Evolutionary conservation across 2,797 vertebrate species (phyloP).

Genomic region (Sebastes cheni): DNA sequence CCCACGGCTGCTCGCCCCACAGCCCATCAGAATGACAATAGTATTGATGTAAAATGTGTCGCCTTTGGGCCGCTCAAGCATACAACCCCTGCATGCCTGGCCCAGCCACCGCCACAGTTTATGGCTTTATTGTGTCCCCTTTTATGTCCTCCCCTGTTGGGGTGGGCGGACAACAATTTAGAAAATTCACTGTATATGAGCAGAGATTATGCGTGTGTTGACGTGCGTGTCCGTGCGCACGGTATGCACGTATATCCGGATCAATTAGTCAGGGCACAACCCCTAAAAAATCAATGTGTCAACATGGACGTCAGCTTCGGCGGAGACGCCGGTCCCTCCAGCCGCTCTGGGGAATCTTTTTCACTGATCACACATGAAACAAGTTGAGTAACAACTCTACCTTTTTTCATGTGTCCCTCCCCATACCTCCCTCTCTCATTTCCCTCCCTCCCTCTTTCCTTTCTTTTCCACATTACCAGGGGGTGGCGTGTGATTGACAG

Average conservation of each 20-base stretch:
- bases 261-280: conserved; percentile 73
- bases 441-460: conserved; percentile 73
- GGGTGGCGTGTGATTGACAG: conserved; percentile 89
- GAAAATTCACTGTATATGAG: conserved; percentile 77
- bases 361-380: conserved; percentile 67
- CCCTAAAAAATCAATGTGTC: conserved; percentile 53
- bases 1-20: conserved; percentile 68
- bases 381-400: conserved; percentile 76
- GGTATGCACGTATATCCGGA: conserved; percentile 59
- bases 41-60: conserved; percentile 82
- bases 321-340: conserved; percentile 28
- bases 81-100: conserved; percentile 77
- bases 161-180: conserved; percentile 75
- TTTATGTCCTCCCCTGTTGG: conserved; percentile 75
- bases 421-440: conserved; percentile 61
- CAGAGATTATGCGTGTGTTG: conserved; percentile 34
- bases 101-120: conserved; percentile 77
- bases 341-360: conserved; percentile 29
- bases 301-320: conserved; percentile 11
- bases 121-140: conserved; percentile 84
- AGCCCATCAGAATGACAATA: conserved; percentile 84
- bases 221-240: background rate
- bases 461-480: conserved; percentile 87
- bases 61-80: conserved; percentile 81
- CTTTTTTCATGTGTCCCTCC: conserved; percentile 69